Percentiles rank a stretch among this genome's conserved stretches.
Conservation (phyloP, 2,113 vertebrate genomes). For the Pseudopodoces humilis region DNA sequence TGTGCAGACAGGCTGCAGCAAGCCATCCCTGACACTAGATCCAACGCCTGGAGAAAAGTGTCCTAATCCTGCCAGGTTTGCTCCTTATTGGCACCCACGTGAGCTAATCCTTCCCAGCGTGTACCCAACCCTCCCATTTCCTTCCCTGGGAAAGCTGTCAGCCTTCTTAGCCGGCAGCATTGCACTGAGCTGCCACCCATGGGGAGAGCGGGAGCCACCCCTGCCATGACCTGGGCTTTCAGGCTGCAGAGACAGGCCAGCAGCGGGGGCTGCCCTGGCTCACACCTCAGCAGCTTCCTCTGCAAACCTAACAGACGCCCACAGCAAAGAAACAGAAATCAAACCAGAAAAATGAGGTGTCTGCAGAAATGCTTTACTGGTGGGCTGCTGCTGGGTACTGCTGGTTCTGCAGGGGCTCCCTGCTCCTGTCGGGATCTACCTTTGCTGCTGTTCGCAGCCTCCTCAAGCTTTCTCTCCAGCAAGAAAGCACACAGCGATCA, state of each 20-base stretch:
- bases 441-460: neutral
- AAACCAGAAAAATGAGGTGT: neutral
- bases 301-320: neutral
- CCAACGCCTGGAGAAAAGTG: neutral
- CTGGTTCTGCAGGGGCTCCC: neutral
- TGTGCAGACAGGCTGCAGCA: neutral
- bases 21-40: neutral
- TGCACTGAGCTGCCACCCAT: neutral
- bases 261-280: neutral
- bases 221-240: neutral
- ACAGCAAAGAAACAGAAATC: conserved; percentile 5
- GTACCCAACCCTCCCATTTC: neutral
- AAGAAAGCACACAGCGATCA: neutral
- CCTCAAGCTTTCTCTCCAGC: neutral
- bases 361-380: neutral
- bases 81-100: neutral
- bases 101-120: neutral
- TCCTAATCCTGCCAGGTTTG: neutral
- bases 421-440: accelerated
- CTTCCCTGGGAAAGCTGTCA: neutral
- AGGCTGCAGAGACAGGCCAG: neutral
- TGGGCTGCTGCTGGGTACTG: neutral
- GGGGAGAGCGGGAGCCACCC: neutral
- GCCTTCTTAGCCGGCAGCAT: neutral
- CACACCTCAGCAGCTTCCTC: neutral